Percentiles rank a stretch among this genome's conserved stretches.
phyloP scores from a whole-genome alignment of 2,797 vertebrate species.

The Gymnothorax javanicus region DNA sequence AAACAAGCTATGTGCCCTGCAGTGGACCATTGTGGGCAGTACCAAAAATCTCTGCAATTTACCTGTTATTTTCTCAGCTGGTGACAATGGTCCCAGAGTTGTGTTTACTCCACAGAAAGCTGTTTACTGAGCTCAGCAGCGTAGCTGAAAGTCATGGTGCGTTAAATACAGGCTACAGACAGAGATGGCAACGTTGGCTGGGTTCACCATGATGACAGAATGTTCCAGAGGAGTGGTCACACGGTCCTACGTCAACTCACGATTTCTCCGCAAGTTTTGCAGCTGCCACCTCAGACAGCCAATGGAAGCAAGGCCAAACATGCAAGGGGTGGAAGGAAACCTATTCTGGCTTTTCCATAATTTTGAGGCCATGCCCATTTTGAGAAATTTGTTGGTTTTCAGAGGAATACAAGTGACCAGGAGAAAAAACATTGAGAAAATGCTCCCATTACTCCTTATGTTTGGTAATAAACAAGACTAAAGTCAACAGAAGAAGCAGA shows the following conservation, averaged over 20 bases:
- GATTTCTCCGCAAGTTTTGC: background rate
- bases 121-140: background rate
- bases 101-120: background rate
- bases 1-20: background rate
- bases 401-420: background rate
- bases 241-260: constrained; percentile 1
- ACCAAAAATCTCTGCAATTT: background rate
- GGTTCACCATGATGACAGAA: background rate
- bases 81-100: background rate
- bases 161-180: background rate
- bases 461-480: background rate
- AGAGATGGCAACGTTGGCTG: background rate
- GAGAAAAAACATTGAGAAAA: background rate
- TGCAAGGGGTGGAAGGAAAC: background rate
- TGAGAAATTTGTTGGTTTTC: background rate
- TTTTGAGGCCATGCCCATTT: background rate
- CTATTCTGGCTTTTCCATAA: background rate
- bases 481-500: background rate
- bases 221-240: background rate
- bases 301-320: background rate
- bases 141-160: background rate
- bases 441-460: background rate
- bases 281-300: constrained; percentile 8
- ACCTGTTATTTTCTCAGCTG: background rate
- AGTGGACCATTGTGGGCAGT: background rate